Conservation (phyloP, 2,113 vertebrate genomes). For the Platichthys stellatus region DNA sequence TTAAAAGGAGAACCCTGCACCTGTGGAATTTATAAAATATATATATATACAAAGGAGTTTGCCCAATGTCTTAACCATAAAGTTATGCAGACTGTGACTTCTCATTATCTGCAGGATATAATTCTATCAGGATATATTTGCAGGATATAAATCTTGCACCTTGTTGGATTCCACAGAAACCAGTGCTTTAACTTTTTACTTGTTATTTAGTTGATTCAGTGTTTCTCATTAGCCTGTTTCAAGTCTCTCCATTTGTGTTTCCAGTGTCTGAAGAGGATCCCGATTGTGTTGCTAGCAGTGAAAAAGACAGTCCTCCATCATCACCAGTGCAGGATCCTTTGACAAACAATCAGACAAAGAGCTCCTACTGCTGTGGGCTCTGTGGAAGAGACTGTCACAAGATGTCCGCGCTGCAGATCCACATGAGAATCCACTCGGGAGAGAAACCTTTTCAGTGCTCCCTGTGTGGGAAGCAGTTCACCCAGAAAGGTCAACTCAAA, state of each 20-base stretch:
- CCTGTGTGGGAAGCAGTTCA: conserved; percentile 77
- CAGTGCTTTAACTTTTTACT: not conserved
- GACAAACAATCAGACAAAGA: conserved; percentile 43
- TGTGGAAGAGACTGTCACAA: conserved; percentile 80
- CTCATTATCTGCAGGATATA: too few relatives aligned
- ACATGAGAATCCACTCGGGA: conserved; percentile 78
- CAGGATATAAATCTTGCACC: too few relatives aligned
- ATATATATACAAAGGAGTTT: not conserved
- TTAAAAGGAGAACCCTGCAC: too few relatives aligned
- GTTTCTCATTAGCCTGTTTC: not conserved
- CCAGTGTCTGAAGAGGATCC: conserved; percentile 42
- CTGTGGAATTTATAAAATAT: not conserved
- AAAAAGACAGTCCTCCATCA: conserved; percentile 22
- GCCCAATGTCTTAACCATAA: too few relatives aligned
- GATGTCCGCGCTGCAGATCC: conserved; percentile 75
- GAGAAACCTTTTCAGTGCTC: conserved; percentile 74
- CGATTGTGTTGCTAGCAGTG: not conserved
- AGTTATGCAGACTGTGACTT: too few relatives aligned
- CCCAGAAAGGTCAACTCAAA: conserved; percentile 76
- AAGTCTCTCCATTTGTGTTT: not conserved
- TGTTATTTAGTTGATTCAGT: not conserved
- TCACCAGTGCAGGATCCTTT: conserved; percentile 19
- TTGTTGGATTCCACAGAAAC: not conserved
- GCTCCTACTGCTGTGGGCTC: conserved; percentile 74
- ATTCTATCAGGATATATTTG: too few relatives aligned